Evolutionary conservation across 2,797 vertebrate genomes (phyloP).

Genomic region (Crenichthys baileyi): DNA sequence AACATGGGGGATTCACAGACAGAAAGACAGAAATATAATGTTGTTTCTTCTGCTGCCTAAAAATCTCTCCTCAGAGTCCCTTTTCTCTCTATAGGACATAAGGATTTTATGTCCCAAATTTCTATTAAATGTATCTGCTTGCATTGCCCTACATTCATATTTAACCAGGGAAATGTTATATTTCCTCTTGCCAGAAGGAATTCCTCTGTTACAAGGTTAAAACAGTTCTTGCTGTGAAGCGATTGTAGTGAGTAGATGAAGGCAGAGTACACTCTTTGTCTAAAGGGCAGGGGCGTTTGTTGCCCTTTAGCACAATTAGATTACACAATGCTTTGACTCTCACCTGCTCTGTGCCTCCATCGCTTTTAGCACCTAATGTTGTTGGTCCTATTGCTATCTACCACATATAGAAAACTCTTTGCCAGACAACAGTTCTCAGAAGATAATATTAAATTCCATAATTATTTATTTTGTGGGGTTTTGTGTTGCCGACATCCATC

Average conservation of each 20-base stretch:
- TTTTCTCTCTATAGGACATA: constrained; percentile 37
- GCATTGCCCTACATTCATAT: constrained; percentile 35
- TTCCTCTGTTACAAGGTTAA: constrained; percentile 21
- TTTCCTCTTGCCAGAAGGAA: constrained; percentile 40
- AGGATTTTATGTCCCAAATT: constrained; percentile 10
- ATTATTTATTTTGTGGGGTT: neutral
- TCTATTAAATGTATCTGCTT: constrained; percentile 37
- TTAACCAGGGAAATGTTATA: constrained; percentile 33
- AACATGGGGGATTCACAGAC: constrained; percentile 56
- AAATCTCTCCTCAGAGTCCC: constrained; percentile 48
- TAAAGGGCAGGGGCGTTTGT: constrained; percentile 28
- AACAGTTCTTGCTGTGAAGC: constrained; percentile 13
- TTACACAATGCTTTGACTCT: constrained; percentile 26
- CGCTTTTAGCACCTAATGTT: constrained; percentile 51
- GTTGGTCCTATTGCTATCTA: constrained; percentile 54
- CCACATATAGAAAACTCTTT: neutral
- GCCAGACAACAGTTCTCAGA: neutral
- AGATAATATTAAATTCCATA: neutral
- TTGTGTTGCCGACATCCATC: no score
- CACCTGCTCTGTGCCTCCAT: constrained; percentile 30
- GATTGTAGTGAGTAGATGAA: constrained; percentile 33
- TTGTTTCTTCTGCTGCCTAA: constrained; percentile 52
- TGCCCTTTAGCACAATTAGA: constrained; percentile 50
- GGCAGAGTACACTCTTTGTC: constrained; percentile 18
- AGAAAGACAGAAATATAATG: constrained; percentile 54